Evolutionary conservation across 1,140 invertebrate genomes (phyloP), one percentile per base, ranked within the genome.

Genomic region (Drosophila leontia): DNA sequence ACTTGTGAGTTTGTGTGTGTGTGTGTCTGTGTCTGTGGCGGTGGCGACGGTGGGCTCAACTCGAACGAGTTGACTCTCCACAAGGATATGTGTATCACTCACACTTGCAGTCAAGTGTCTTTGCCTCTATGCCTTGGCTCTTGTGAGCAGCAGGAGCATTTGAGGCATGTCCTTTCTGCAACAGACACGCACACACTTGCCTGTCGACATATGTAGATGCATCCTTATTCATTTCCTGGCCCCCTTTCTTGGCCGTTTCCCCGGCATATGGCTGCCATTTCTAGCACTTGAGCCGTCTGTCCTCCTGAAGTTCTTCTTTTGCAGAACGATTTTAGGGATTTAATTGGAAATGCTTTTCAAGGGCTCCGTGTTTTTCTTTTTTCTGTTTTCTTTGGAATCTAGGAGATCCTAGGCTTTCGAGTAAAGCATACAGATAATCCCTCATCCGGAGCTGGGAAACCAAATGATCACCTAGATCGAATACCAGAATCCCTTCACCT

Each of bases 291-390:
- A 75, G 71, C 53, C 34, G 45, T 42, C 70, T 60, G 44, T 60
- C 45, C 35, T 56, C 32, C 53, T 35, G 37, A 59, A 42, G 42
- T 58, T 64, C 53, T 37, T 69, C 64, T 15, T 59, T 48, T 42
- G 32, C 72, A 67, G 47, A 32, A 7, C 44, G 42, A 42, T 39
- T 78, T 78, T 68, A 61, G 57, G 37, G 64, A 78, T 69, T 78
- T 78, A 78, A 78, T 78, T 78, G 64, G 75, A 78, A 78, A 75
- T 63, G 50, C 48, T 75, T 78, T 56, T 47, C 47, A 68, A 69
- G 39, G 39, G 23, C 15, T 39, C 26, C 7, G 37, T 3, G 39
- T 59, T 17, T 61, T 11, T 48, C 48, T 17, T 62, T 7, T 63
- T 32, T 39, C 4, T 0, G 26, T 50, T 45, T 45, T 35, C 51